A percentile compares a stretch with the other conserved stretches of the same genome.
phyloP scores from a whole-genome alignment of 2,888 invertebrate species.

The Cataglyphis livida region DNA sequence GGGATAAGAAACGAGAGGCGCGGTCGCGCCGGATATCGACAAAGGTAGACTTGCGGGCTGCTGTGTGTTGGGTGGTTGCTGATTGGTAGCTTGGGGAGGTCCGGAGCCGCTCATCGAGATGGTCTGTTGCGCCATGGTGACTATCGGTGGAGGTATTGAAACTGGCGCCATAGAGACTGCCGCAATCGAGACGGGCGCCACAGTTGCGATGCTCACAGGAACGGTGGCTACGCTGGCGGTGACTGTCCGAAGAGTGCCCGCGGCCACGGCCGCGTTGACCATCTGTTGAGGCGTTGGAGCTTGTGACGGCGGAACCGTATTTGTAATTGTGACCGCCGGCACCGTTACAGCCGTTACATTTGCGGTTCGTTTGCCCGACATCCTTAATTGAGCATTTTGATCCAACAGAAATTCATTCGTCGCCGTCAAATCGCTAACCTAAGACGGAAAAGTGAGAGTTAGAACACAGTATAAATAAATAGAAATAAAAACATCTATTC shows the following conservation, averaged over 20 bases:
- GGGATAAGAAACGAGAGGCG: conserved; percentile 89
- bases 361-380: conserved; percentile 87
- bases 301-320: conserved; percentile 86
- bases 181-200: conserved; percentile 88
- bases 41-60: conserved; percentile 85
- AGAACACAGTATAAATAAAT: background rate
- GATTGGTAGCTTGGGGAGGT: conserved; percentile 81
- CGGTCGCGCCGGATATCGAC: conserved; percentile 88
- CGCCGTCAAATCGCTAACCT: conserved; percentile 90
- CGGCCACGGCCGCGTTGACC: conserved; percentile 85
- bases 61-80: conserved; percentile 85
- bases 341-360: conserved; percentile 87
- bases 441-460: conserved; percentile 50
- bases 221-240: conserved; percentile 88
- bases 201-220: conserved; percentile 88
- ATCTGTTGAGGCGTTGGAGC: conserved; percentile 86
- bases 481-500: background rate
- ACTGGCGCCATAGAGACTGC: conserved; percentile 87
- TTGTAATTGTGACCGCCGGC: conserved; percentile 88
- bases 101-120: conserved; percentile 84
- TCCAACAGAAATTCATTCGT: conserved; percentile 93
- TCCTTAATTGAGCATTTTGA: conserved; percentile 91
- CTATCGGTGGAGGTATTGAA: conserved; percentile 87
- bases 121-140: conserved; percentile 87
- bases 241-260: conserved; percentile 86